Evolutionary conservation across 2,888 invertebrate genomes (phyloP), one percentile per base, ranked within the genome.

Genomic region (Tipula lateralis): DNA sequence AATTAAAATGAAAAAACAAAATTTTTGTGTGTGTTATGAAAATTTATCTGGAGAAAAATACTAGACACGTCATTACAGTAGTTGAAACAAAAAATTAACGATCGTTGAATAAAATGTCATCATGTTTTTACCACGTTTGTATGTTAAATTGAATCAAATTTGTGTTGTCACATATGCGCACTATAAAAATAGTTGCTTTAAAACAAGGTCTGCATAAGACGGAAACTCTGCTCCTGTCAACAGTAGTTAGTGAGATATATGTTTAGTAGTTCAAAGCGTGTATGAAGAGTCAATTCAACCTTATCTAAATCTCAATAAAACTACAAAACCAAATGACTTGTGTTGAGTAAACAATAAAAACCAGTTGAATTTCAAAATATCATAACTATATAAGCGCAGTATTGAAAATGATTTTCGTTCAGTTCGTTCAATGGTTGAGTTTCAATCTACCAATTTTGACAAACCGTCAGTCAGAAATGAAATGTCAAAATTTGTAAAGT

Each of bases 51-150:
- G 66, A 66, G 24, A 66, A 66, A 44, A 66, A 24, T 66, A 30
- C n/a, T 7, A n/a, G 82, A 82, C 82, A 82, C 82, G 82, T 82
- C 82, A 82, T 30, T 30, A 30, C 29, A 16, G 82, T 30, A 82
- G 30, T 66, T 16, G n/a, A 84, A 29, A 3, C 13, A 19, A 16
- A 32, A 50, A 83, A 32, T 85, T 29, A 84, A 84, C 84, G 85
- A 84, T 44, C 44, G 44, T 44, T 44, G 9, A 24, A 0, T 9
- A 24, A 66, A 66, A 66, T 24, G 66, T 24, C 24, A n/a, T 32
- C 7, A 39, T n/a, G 1, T 24, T 9, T 66, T 66, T 66, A 24
- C 66, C 24, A 9, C 24, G 66, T 0, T 24, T 19, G 19, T 12
- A 19, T 34, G 4, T 13, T 0, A 36, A 36, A 36, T 9, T 36